Evolutionary conservation across 2,888 invertebrate genomes (phyloP).

Genomic region (Laspeyria flexula): DNA sequence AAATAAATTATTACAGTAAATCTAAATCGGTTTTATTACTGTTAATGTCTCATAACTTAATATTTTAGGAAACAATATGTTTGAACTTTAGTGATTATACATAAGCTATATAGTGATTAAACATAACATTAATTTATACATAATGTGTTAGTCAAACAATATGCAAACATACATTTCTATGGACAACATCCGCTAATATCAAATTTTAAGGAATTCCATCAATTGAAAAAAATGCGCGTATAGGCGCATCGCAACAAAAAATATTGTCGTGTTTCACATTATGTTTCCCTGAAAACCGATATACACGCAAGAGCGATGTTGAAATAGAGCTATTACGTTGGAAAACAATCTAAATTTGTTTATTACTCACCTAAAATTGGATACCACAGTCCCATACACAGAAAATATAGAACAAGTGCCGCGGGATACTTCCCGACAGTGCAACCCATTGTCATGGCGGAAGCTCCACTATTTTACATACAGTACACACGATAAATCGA

Average conservation of each 20-base stretch:
- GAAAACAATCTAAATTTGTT: slow-evolving; percentile 37
- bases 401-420: slow-evolving; percentile 76
- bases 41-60: too few species aligned
- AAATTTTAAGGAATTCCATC: slow-evolving; percentile 52
- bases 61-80: too few species aligned
- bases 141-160: slow-evolving; percentile 23
- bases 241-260: slow-evolving; percentile 46
- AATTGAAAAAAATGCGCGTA: slow-evolving; percentile 56
- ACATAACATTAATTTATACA: slow-evolving; percentile 13
- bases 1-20: too few species aligned
- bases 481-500: slow-evolving; percentile 60
- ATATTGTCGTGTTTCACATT: slow-evolving; percentile 34
- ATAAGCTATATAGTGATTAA: background rate
- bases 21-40: too few species aligned
- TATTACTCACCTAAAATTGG: slow-evolving; percentile 74
- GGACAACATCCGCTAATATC: slow-evolving; percentile 36
- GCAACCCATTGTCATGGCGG: slow-evolving; percentile 83
- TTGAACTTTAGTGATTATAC: background rate
- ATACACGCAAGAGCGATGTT: slow-evolving; percentile 5
- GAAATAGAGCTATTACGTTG: slow-evolving; percentile 14
- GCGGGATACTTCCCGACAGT: slow-evolving; percentile 72
- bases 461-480: slow-evolving; percentile 72
- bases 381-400: slow-evolving; percentile 74
- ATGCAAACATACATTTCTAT: slow-evolving; percentile 41
- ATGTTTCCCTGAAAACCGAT: slow-evolving; percentile 3